Base-by-base conservation (phyloP, 1,140 invertebrate genomes). In the Diorhabda carinulata region DNA sequence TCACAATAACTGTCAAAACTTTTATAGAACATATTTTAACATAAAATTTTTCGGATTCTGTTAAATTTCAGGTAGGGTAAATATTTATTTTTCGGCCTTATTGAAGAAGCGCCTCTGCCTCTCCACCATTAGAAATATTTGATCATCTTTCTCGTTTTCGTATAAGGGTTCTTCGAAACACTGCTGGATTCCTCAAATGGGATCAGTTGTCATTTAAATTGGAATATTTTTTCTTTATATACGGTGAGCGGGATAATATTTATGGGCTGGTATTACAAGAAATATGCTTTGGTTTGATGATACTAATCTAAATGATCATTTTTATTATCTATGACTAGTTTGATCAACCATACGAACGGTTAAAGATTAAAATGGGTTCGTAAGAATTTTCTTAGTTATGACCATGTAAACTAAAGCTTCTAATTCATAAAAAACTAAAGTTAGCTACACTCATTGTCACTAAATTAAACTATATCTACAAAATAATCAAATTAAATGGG, bases 191-290 rank as follows among this genome's bases (percentile, higher is more conserved):
- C 47, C 47, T 4, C 47, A 52, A 52, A 52, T 52, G 47, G 47
- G 47, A 52, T 52, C 47, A 52, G 47, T 52, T 52, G 47, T 52
- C 47, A 52, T 52, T 52, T 52, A 52, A 52, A 52, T 52, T n/a
- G 47, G 47, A 52, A 52, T 52, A 52, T 52, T 52, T 52, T 52
- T 52, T 52, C 47, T 52, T 52, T 52, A 52, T 52, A 52, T n/a
- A 52, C n/a, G 47, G 47, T 52, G 47, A 52, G 47, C 47, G 6
- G 47, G 47, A 52, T n/a, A n/a, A 52, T 52, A 52, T 52, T 52
- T 52, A 52, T 52, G 47, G 47, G 47, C 47, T 52, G 47, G 47
- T 52, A 52, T 52, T 52, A 52, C 47, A 52, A 52, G 47, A 52
- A 52, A 52, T 52, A 52, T 52, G 47, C 47, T 52, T 52, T 52